Base-by-base conservation (phyloP, 2,113 vertebrate genomes). In the Dipodomys spectabilis region DNA sequence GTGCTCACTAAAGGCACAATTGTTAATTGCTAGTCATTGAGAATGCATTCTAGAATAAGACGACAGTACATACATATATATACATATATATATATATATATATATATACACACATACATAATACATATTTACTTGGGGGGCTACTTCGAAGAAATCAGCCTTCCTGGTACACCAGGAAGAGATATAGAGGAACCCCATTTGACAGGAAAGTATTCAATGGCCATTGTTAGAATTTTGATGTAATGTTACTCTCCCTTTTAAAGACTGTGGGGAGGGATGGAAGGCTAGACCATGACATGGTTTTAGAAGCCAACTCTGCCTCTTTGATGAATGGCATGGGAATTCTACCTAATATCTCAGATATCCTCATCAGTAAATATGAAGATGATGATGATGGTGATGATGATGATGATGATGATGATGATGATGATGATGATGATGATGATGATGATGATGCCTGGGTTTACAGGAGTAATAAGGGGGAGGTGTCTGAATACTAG, bases 331-430 rank as follows among this genome's bases (percentile, higher is more conserved):
- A 80, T 60, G 71, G n/a, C 57, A 28, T 92, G 75, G 60, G 1
- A 57, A 81, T 86, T 77, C 91, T 69, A 88, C 45, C 87, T 28
- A 53, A 27, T 64, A 7, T 45, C 49, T 93, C 86, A 94, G 86
- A 95, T 35, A 45, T n/a, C 20, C 62, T 89, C 53, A 80, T 25
- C n/a, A 60, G 64, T 68, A 88, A 94, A 75, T 71, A 23, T 57
- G 13, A 85, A 1, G 49, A 53, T 9, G 49, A 53, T 9, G 49
- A 53, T 4, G 28, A n/a, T 2, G 28, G 5, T 13, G 9, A 30
- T 25, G 20, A 64, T 7, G 39, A 49, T 39, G 20, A 57, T 28
- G 20, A 73, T 11, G 5, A 75, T 12, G 53, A 57, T 12, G 53
- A 57, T 12, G n/a, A 90, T 9, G 15, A 53, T n/a, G 53, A 23